Conservation (phyloP, 2,797 vertebrate species). For the Anguilla marmorata region DNA sequence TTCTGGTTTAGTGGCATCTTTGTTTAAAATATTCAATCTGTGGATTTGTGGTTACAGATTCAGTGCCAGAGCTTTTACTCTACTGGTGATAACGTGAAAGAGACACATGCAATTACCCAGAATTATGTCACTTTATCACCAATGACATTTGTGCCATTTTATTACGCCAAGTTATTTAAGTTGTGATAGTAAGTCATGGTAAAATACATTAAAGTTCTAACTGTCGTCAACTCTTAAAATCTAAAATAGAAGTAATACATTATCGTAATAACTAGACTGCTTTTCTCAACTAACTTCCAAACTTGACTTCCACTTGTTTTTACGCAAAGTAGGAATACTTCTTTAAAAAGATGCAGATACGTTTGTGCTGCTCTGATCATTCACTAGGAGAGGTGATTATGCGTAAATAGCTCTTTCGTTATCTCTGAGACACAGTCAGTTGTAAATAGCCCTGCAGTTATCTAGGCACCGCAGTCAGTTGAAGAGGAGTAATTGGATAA, state of each 20-base stretch:
- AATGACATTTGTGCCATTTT: not conserved
- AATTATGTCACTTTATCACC: not conserved
- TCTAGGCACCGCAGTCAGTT: slow-evolving; percentile 68
- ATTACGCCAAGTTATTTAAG: not conserved
- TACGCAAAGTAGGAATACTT: slow-evolving; percentile 38
- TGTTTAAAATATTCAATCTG: not conserved
- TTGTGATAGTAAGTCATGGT: not conserved
- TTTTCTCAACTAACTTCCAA: not conserved
- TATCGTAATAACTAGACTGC: not conserved
- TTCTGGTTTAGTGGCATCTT: not conserved
- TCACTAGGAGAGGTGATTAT: slow-evolving; percentile 65
- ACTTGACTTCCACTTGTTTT: slow-evolving; percentile 35
- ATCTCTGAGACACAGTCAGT: slow-evolving; percentile 64
- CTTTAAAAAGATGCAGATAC: slow-evolving; percentile 56
- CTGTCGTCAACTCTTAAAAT: not conserved
- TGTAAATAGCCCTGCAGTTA: slow-evolving; percentile 71
- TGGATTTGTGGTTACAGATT: not conserved
- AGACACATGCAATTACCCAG: not conserved
- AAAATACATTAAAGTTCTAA: not conserved
- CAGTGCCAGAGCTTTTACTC: not conserved
- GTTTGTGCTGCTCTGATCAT: slow-evolving; percentile 51
- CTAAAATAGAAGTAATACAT: not conserved
- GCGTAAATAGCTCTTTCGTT: slow-evolving; percentile 63
- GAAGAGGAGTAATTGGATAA: slow-evolving; percentile 74
- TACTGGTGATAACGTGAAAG: not conserved